Percentiles rank a stretch among this genome's conserved stretches.
These are phyloP conservation scores for Spicauda simplicius DNA, from an alignment of 2,888 invertebrate species.

Conservation along the genomic window DNA sequence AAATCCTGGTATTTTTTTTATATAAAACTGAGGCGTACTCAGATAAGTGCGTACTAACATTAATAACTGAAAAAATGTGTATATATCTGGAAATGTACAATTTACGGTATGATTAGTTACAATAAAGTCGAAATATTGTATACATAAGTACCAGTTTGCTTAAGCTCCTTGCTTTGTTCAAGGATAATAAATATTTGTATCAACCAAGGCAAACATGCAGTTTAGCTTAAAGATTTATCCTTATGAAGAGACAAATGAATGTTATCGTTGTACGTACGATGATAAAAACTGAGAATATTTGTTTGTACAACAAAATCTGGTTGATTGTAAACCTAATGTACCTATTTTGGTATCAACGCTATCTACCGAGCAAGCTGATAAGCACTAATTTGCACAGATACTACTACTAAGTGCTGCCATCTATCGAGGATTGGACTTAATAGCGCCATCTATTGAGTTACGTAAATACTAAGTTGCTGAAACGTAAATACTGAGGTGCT, in stretches of 20 bases:
- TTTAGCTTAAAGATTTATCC: conserved; percentile 23
- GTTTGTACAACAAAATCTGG: conserved; percentile 9
- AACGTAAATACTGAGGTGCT: too few relatives aligned
- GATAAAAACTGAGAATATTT: conserved; percentile 24
- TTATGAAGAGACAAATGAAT: conserved; percentile 32
- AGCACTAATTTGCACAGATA: not conserved
- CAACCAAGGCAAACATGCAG: conserved; percentile 22
- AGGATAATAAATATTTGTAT: conserved; percentile 26
- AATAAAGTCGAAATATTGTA: not conserved
- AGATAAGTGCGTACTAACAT: too few relatives aligned
- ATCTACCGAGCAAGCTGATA: conserved; percentile 9
- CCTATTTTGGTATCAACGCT: conserved; percentile 16
- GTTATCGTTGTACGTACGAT: conserved; percentile 30
- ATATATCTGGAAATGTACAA: too few relatives aligned
- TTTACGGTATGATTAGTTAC: not conserved
- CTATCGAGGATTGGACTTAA: not conserved
- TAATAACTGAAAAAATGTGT: too few relatives aligned
- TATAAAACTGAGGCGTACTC: too few relatives aligned
- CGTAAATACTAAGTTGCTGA: not conserved
- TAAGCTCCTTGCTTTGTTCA: conserved; percentile 23
- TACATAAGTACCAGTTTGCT: conserved; percentile 12
- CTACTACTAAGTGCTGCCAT: not conserved
- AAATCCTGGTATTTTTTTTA: too few relatives aligned
- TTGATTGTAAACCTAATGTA: not conserved
- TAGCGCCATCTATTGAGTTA: not conserved